These are phyloP conservation scores for Amblyopsis hoosieri DNA, from an alignment of 2,797 vertebrate genomes.

Conservation along the genomic window DNA sequence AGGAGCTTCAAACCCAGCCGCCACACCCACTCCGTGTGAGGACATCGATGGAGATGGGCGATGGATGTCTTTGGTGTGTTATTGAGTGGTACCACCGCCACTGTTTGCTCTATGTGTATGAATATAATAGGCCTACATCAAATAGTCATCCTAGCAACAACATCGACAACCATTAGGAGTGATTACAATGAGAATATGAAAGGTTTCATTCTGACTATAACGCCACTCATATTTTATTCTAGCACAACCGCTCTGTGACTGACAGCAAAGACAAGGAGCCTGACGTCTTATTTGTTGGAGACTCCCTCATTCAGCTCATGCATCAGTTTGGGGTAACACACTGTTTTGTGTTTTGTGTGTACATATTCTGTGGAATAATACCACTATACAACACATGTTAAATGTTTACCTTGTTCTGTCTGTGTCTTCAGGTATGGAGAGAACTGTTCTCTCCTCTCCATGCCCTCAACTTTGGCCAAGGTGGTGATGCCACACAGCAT, in stretches of 20 bases:
- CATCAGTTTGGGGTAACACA: conserved; percentile 87
- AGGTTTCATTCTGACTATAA: too few relatives aligned
- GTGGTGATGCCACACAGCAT: conserved; percentile 88
- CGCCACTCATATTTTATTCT: conserved; percentile 3
- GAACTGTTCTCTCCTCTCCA: conserved; percentile 93
- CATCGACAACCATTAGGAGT: background rate
- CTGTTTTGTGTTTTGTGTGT: background rate
- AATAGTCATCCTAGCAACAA: background rate
- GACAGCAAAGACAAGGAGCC: conserved; percentile 94
- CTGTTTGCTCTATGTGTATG: too few relatives aligned
- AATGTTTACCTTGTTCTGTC: conserved; percentile 6
- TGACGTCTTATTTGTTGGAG: conserved; percentile 90
- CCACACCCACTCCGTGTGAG: conserved; percentile 81
- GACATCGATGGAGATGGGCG: conserved; percentile 87
- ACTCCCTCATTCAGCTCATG: conserved; percentile 87
- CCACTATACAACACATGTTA: background rate
- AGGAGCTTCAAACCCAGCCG: conserved; percentile 84
- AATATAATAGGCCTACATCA: background rate
- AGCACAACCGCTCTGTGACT: conserved; percentile 90
- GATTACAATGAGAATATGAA: too few relatives aligned
- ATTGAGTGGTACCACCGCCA: too few relatives aligned
- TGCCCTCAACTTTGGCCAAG: conserved; percentile 89
- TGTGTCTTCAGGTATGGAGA: conserved; percentile 84
- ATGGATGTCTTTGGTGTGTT: conserved; percentile 90
- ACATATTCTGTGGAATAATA: background rate